Percentiles rank a stretch among this genome's conserved stretches.
These are phyloP conservation scores for Drosophila nigricruria DNA, from an alignment of 2,888 invertebrate species.

Conservation along the genomic window DNA sequence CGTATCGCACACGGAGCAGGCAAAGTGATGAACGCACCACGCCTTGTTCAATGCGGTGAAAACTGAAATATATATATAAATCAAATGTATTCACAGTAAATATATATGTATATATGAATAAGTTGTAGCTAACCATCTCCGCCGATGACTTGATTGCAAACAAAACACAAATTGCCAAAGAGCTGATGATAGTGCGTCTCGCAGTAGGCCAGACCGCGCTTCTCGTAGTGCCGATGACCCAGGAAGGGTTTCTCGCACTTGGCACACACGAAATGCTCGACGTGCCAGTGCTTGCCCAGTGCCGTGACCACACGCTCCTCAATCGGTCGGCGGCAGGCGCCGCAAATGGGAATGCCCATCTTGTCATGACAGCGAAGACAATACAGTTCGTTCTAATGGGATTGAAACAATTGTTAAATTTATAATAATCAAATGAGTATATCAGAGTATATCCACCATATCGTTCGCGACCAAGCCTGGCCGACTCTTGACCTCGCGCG, in stretches of 20 bases:
- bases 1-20: conserved; percentile 98
- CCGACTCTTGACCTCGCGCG: conserved; percentile 96
- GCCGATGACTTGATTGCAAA: conserved; percentile 98
- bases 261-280: conserved; percentile 99
- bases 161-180: conserved; percentile 99
- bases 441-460: conserved; percentile 87
- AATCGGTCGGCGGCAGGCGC: conserved; percentile 99
- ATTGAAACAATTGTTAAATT: not conserved
- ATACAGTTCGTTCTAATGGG: conserved; percentile 94
- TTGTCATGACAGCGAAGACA: conserved; percentile 99
- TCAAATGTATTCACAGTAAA: not conserved
- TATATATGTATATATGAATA: not conserved
- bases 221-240: conserved; percentile 99
- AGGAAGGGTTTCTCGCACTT: conserved; percentile 99
- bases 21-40: conserved; percentile 99
- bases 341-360: conserved; percentile 99
- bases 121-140: conserved; percentile 93
- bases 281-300: conserved; percentile 99
- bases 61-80: conserved; percentile 87
- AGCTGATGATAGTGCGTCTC: conserved; percentile 99
- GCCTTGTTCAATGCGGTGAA: conserved; percentile 99
- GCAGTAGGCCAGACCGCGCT: conserved; percentile 99
- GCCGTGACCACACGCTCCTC: conserved; percentile 99
- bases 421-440: not conserved
- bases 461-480: conserved; percentile 96